These are phyloP conservation scores for Sturnira hondurensis DNA, from an alignment of 2,113 vertebrate genomes.

Conservation along the genomic window DNA sequence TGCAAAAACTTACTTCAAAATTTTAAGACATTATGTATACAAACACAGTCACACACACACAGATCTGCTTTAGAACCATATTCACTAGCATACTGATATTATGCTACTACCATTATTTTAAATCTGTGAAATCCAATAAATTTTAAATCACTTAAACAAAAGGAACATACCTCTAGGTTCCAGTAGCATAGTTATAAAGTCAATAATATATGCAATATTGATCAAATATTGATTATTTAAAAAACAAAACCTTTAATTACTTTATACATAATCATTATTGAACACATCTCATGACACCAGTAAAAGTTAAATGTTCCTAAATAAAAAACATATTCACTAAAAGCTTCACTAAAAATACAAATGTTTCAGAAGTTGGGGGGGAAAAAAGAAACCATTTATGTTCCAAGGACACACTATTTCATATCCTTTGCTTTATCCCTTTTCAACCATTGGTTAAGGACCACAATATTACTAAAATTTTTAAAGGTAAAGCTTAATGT, in stretches of 20 bases:
- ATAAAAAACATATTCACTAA: neutral
- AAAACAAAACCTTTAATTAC: neutral
- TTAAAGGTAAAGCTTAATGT: neutral
- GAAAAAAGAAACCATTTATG: neutral
- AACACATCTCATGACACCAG: neutral
- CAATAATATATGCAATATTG: neutral
- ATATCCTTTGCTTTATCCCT: neutral
- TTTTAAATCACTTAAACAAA: constrained; percentile 26
- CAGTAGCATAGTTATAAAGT: neutral
- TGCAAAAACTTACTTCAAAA: neutral
- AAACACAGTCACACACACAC: neutral
- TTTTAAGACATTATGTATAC: neutral
- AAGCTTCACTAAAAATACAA: neutral
- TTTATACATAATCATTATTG: neutral
- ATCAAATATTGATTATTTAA: neutral
- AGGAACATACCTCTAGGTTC: neutral
- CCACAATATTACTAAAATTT: neutral
- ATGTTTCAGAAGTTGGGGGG: neutral
- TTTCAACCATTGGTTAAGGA: neutral
- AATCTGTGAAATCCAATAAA: neutral
- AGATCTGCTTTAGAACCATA: neutral
- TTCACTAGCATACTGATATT: neutral
- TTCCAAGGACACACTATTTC: neutral
- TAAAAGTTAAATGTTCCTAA: neutral
- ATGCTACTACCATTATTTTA: neutral